phyloP scores from a whole-genome alignment of 2,888 invertebrate genomes.

The Lycia hirtaria region DNA sequence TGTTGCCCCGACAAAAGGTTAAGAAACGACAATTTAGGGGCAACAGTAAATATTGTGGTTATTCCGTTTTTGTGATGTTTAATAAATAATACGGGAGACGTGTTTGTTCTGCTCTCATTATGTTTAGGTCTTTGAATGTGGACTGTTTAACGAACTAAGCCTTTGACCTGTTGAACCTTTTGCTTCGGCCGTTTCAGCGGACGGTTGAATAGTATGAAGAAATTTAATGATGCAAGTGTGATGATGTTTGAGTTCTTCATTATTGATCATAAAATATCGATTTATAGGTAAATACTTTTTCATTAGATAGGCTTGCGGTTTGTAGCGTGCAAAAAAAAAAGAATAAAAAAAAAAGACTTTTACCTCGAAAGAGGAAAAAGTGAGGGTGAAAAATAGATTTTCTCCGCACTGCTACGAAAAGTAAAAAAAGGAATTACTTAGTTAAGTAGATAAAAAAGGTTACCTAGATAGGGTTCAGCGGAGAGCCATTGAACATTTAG shows the following conservation, averaged over 20 bases:
- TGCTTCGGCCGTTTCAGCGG: conserved; percentile 40
- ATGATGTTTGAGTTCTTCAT: neutral
- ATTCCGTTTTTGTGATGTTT: conserved; percentile 73
- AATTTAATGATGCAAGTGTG: neutral
- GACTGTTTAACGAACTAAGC: conserved; percentile 42
- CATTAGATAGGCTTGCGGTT: too few relatives aligned
- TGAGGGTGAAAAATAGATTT: too few relatives aligned
- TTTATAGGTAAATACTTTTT: too few relatives aligned
- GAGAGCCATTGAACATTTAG: too few relatives aligned
- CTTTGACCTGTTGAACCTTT: conserved; percentile 51
- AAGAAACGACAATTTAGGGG: conserved; percentile 73
- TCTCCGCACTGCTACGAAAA: too few relatives aligned
- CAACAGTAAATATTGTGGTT: conserved; percentile 78
- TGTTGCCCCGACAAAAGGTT: conserved; percentile 77
- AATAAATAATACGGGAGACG: conserved; percentile 70
- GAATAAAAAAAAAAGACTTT: too few relatives aligned
- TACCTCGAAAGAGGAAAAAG: too few relatives aligned
- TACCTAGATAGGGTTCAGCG: too few relatives aligned
- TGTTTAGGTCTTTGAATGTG: conserved; percentile 50
- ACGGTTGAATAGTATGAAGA: conserved; percentile 9
- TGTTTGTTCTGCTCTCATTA: conserved; percentile 66
- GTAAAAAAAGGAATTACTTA: too few relatives aligned
- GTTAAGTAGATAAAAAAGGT: too few relatives aligned
- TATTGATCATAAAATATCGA: neutral
- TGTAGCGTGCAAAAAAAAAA: too few relatives aligned